phyloP scores from a whole-genome alignment of 2,888 invertebrate genomes.

The Ennomos erosarius region DNA sequence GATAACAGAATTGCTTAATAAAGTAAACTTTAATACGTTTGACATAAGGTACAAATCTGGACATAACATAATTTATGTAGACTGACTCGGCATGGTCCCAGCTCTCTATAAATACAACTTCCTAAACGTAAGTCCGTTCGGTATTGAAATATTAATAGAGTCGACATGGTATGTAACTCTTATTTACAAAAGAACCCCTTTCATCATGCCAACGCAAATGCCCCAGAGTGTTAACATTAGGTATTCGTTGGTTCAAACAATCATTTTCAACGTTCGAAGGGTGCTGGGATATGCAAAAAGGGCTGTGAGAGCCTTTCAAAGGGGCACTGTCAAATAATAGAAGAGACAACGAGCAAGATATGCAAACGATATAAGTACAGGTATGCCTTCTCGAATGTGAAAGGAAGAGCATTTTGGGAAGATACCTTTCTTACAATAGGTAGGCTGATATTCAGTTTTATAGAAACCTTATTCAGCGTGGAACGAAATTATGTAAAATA shows the following conservation, averaged over 20 bases:
- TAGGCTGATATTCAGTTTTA: slow-evolving; percentile 19
- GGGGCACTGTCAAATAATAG: slow-evolving; percentile 32
- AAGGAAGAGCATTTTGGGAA: slow-evolving; percentile 10
- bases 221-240: slow-evolving; percentile 23
- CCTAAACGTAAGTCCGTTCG: neutral
- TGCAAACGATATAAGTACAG: slow-evolving; percentile 24
- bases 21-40: too few relatives aligned
- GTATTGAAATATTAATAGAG: slow-evolving; percentile 17
- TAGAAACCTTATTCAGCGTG: slow-evolving; percentile 9
- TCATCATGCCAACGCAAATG: slow-evolving; percentile 21
- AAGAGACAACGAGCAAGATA: slow-evolving; percentile 29
- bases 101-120: neutral
- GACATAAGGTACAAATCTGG: too few relatives aligned
- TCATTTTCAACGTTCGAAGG: slow-evolving; percentile 31
- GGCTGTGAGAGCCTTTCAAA: slow-evolving; percentile 33
- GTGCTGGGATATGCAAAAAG: slow-evolving; percentile 24
- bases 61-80: too few relatives aligned
- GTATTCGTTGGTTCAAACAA: slow-evolving; percentile 32
- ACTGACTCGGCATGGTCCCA: too few relatives aligned
- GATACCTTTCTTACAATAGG: slow-evolving; percentile 20
- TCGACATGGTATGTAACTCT: slow-evolving; percentile 10
- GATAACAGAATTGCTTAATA: too few relatives aligned
- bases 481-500: too few relatives aligned
- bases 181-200: slow-evolving; percentile 24
- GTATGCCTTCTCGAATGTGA: neutral